Percentiles rank a stretch among this genome's conserved stretches.
phyloP scores from a whole-genome alignment of 2,797 vertebrate genomes.

The Amphiprion clarkii region DNA sequence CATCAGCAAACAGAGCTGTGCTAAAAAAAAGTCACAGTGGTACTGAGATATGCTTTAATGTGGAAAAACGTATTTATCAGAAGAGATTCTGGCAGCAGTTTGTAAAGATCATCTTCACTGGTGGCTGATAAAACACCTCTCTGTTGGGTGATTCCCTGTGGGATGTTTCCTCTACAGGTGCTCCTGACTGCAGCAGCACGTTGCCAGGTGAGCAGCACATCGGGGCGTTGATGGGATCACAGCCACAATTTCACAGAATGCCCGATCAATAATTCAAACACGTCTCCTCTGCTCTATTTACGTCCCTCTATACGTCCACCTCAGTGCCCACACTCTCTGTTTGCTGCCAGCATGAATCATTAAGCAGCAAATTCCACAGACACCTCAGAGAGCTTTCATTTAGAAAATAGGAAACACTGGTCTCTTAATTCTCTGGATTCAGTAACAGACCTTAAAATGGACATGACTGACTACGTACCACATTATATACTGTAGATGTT shows the following conservation, averaged over 20 bases:
- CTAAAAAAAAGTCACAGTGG: slow-evolving; percentile 9
- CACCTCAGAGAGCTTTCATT: slow-evolving; percentile 47
- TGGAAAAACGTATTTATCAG: slow-evolving; percentile 25
- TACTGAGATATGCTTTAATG: slow-evolving; percentile 7
- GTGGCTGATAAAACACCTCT: slow-evolving; percentile 19
- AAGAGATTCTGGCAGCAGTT: background rate
- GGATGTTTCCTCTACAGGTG: slow-evolving; percentile 41
- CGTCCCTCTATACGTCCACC: slow-evolving; percentile 37
- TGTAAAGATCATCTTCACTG: slow-evolving; percentile 12
- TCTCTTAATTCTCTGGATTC: background rate
- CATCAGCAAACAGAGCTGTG: slow-evolving; percentile 27
- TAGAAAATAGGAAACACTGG: slow-evolving; percentile 17
- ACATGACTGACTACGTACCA: background rate
- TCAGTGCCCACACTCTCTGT: slow-evolving; percentile 40
- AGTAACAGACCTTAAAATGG: background rate
- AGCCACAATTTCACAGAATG: slow-evolving; percentile 53
- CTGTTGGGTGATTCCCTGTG: slow-evolving; percentile 31
- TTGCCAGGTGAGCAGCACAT: slow-evolving; percentile 66
- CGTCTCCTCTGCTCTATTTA: slow-evolving; percentile 66
- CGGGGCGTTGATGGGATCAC: slow-evolving; percentile 23
- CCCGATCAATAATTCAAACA: slow-evolving; percentile 78
- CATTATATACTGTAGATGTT: background rate
- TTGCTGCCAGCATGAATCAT: slow-evolving; percentile 63
- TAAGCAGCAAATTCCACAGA: slow-evolving; percentile 63
- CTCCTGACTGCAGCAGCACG: slow-evolving; percentile 31